These are phyloP conservation scores for Lithophane semibrunnea DNA, from an alignment of 2,888 invertebrate genomes.

Conservation along the genomic window DNA sequence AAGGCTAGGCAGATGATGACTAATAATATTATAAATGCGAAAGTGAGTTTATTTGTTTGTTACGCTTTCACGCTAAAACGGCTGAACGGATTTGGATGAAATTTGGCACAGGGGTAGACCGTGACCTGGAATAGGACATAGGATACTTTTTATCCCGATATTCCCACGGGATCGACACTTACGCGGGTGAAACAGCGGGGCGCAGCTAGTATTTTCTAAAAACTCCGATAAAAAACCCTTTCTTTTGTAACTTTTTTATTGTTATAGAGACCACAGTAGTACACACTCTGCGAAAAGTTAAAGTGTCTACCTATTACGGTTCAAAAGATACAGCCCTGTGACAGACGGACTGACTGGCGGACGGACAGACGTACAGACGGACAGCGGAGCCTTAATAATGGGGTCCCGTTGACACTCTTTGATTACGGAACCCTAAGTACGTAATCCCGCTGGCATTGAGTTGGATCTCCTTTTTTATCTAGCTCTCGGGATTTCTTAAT, in stretches of 20 bases:
- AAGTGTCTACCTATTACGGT: neutral
- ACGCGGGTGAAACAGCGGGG: too few relatives aligned
- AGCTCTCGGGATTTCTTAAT: slow-evolving; percentile 28
- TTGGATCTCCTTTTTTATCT: slow-evolving; percentile 41
- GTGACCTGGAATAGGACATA: too few relatives aligned
- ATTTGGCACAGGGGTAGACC: too few relatives aligned
- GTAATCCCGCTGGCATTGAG: slow-evolving; percentile 33
- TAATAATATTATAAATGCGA: too few relatives aligned
- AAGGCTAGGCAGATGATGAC: too few relatives aligned
- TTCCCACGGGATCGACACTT: too few relatives aligned
- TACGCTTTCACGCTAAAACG: too few relatives aligned
- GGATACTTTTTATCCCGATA: too few relatives aligned
- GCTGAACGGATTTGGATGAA: too few relatives aligned
- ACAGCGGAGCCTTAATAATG: neutral
- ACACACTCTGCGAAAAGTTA: neutral
- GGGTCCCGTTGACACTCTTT: neutral
- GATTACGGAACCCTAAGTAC: neutral
- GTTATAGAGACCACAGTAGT: neutral
- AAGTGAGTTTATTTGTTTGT: too few relatives aligned
- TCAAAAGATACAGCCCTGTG: neutral
- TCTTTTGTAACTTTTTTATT: neutral
- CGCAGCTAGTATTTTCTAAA: neutral
- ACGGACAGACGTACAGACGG: neutral
- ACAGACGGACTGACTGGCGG: too few relatives aligned
- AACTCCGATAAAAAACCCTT: neutral